Percentiles rank a stretch among this genome's conserved stretches.
Evolutionary conservation across 2,888 invertebrate genomes (phyloP).

Genomic region (Temnothorax rugatulus): DNA sequence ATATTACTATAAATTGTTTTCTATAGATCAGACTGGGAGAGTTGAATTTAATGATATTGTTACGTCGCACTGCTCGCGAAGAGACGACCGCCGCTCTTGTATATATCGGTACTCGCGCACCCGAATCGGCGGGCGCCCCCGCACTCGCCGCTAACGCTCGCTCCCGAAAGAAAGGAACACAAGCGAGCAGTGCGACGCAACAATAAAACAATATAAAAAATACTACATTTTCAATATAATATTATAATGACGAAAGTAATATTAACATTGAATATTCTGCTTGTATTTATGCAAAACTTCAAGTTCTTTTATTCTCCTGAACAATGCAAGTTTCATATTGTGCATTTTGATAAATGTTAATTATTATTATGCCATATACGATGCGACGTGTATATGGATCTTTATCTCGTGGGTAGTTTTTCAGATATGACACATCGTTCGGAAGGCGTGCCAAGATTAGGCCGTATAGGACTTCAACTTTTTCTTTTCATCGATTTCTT

Average conservation of each 20-base stretch:
- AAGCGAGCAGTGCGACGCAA: no score
- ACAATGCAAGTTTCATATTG: constrained; percentile 10
- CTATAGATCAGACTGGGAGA: no score
- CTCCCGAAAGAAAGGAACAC: no score
- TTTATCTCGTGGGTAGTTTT: constrained; percentile 29
- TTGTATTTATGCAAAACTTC: neutral
- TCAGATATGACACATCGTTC: constrained; percentile 38
- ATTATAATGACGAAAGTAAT: neutral
- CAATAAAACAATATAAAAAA: no score
- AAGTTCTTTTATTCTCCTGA: neutral
- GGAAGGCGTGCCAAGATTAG: constrained; percentile 40
- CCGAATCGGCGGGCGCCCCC: no score
- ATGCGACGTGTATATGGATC: neutral
- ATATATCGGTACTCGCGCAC: no score
- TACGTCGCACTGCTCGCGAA: no score
- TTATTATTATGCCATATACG: neutral
- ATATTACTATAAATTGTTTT: no score
- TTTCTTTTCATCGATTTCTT: constrained; percentile 64
- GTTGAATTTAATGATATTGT: no score
- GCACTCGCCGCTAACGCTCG: no score
- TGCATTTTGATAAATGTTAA: neutral
- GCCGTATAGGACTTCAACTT: constrained; percentile 32
- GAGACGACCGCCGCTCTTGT: no score
- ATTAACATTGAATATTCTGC: neutral
- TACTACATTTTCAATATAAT: neutral